Percentiles rank a stretch among this genome's conserved stretches.
These are phyloP conservation scores for Picus viridis DNA, from an alignment of 2,797 vertebrate genomes.

Conservation along the genomic window DNA sequence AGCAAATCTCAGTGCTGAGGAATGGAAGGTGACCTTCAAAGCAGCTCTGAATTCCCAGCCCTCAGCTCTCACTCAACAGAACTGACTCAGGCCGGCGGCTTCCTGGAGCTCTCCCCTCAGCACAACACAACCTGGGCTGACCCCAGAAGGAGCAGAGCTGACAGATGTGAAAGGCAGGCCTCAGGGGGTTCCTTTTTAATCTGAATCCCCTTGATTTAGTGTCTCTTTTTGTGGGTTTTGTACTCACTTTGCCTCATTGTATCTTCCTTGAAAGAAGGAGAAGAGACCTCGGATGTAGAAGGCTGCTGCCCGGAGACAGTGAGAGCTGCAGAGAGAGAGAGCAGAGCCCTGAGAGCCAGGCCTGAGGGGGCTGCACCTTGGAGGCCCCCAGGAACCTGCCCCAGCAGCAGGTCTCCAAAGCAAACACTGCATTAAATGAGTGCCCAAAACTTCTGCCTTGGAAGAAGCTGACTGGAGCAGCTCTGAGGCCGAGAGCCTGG, in stretches of 20 bases:
- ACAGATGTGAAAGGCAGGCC: neutral
- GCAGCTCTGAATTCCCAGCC: neutral
- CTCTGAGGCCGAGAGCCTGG: too few species aligned
- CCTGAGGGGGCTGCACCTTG: neutral
- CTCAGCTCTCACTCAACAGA: neutral
- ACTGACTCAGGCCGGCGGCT: neutral
- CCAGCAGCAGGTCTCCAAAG: neutral
- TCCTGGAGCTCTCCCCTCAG: neutral
- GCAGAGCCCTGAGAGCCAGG: neutral
- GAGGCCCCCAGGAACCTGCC: neutral
- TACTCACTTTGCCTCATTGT: slow-evolving; percentile 98
- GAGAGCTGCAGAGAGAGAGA: slow-evolving; percentile 81
- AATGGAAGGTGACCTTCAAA: neutral
- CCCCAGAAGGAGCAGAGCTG: too few species aligned
- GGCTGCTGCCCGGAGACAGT: slow-evolving; percentile 94
- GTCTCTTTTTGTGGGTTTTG: too few species aligned
- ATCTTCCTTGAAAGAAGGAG: slow-evolving; percentile 98
- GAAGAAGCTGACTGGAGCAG: neutral
- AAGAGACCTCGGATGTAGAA: slow-evolving; percentile 98
- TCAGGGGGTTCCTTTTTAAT: neutral
- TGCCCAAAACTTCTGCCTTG: neutral
- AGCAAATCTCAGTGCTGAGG: neutral
- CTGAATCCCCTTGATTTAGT: neutral
- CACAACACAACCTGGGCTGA: neutral
- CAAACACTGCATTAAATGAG: fast-evolving